phyloP scores from a whole-genome alignment of 2,888 invertebrate species.

The Anthophora plumipes region DNA sequence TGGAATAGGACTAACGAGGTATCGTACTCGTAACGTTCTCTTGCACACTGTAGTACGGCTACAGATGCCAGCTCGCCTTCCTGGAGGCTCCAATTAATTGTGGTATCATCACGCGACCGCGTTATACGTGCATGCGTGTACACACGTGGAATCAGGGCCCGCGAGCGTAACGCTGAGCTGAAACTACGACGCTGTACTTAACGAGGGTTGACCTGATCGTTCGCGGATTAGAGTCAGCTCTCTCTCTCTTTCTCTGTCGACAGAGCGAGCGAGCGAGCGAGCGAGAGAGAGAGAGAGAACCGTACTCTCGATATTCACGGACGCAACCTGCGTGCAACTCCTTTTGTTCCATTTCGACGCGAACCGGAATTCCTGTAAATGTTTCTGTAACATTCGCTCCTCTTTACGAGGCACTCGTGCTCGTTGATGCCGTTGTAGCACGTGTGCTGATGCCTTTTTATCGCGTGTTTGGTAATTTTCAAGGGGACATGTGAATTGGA shows the following conservation, averaged over 20 bases:
- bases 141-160: slow-evolving; percentile 3
- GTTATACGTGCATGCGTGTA: slow-evolving; percentile 46
- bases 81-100: slow-evolving; percentile 62
- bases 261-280: too few species aligned
- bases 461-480: not conserved
- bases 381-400: slow-evolving; percentile 20
- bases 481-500: slow-evolving; percentile 12
- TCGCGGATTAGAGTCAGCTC: slow-evolving; percentile 41
- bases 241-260: not conserved
- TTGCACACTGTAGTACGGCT: slow-evolving; percentile 26
- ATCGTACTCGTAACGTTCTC: slow-evolving; percentile 47
- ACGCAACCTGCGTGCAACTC: slow-evolving; percentile 6
- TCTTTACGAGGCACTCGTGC: slow-evolving; percentile 39
- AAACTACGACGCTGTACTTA: slow-evolving; percentile 47
- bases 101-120: slow-evolving; percentile 63
- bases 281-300: too few species aligned
- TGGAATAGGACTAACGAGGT: slow-evolving; percentile 63
- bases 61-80: slow-evolving; percentile 50
- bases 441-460: not conserved
- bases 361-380: slow-evolving; percentile 20
- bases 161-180: not conserved
- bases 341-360: slow-evolving; percentile 18
- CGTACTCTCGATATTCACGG: slow-evolving; percentile 29
- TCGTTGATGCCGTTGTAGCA: not conserved
- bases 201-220: slow-evolving; percentile 52